These are phyloP conservation scores for Cyrtorhinus lividipennis DNA, from an alignment of 1,140 invertebrate species.

Conservation along the genomic window DNA sequence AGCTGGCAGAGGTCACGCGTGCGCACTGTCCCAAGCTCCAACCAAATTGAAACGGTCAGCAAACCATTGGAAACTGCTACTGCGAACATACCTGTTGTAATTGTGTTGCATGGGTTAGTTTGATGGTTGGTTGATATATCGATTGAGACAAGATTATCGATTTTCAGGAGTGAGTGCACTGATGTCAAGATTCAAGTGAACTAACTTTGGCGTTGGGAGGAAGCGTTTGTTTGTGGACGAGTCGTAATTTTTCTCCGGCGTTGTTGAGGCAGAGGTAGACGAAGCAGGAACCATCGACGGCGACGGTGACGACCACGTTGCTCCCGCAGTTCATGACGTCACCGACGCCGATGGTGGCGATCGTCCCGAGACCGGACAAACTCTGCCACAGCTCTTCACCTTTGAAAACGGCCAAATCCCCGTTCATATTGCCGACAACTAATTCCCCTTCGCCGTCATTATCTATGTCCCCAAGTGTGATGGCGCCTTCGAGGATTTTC, in stretches of 20 bases:
- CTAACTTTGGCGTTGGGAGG: conserved; percentile 62
- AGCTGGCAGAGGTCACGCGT: too few species aligned
- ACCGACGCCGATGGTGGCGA: conserved; percentile 53
- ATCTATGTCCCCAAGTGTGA: conserved; percentile 60
- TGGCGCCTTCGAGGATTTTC: conserved; percentile 50
- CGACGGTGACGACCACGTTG: conserved; percentile 53
- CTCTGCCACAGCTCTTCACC: conserved; percentile 40
- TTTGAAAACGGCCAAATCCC: conserved; percentile 56
- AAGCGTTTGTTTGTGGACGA: conserved; percentile 53
- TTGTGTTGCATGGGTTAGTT: too few species aligned
- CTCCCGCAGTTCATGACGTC: conserved; percentile 53
- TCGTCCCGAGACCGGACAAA: conserved; percentile 44
- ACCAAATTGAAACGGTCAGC: too few species aligned
- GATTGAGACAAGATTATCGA: too few species aligned
- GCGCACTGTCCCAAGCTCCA: too few species aligned
- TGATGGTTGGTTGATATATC: too few species aligned
- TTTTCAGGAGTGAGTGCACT: too few species aligned
- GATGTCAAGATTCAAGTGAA: too few species aligned
- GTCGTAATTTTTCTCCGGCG: conserved; percentile 33
- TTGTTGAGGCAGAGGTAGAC: conserved; percentile 41
- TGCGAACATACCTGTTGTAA: too few species aligned
- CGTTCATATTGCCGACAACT: conserved; percentile 52
- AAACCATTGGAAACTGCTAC: too few species aligned
- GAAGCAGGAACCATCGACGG: conserved; percentile 59
- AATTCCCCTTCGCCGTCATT: conserved; percentile 63